Base-by-base conservation (phyloP, 1,140 invertebrate species). In the Zeugodacus cucurbitae region DNA sequence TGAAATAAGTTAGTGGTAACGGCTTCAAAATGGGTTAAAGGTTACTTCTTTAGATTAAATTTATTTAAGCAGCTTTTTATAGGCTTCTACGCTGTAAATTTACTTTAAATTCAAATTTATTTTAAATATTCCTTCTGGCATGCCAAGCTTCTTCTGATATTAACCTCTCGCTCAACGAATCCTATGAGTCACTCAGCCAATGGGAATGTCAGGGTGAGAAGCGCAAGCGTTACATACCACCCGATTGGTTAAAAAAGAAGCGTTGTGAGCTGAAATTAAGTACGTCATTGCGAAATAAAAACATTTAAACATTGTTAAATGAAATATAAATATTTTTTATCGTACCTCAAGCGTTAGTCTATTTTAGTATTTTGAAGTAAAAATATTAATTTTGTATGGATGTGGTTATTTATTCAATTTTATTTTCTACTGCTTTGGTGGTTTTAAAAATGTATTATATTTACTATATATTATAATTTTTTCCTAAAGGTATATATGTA, bases 191-290 rank as follows among this genome's bases (percentile, higher is more conserved):
- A 20, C 74, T 82, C 37, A 29, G n/a, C 41, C 34, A 26, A 14
- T 82, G 37, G 57, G 85, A 86, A 59, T 86, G 85, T 14, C 22
- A 58, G 57, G 86, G 86, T 44, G 86, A 57, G 44, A 89, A 89
- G 58, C 87, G 82, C 64, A 93, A 93, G 87, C 92, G 92, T 64
- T 93, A 93, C 86, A 93, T 93, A 86, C 92, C 92, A 86, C 92
- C 92, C 87, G 92, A 93, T 87, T 93, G 92, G 92, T 90, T 93
- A 57, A 92, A 92, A 67, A 91, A 91, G 89, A 93, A 93, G 88
- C 90, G 92, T 89, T 93, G 92, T 91, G 92, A 93, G 78, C 91
- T 93, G 82, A 93, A 93, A 91, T 89, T 93, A 74, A 93, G 92
- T 93, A 93, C 87, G 92, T 91, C 86, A 48, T 17, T 57, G 32